phyloP scores from a whole-genome alignment of 2,797 vertebrate species.

The Pangasius krempfi region DNA sequence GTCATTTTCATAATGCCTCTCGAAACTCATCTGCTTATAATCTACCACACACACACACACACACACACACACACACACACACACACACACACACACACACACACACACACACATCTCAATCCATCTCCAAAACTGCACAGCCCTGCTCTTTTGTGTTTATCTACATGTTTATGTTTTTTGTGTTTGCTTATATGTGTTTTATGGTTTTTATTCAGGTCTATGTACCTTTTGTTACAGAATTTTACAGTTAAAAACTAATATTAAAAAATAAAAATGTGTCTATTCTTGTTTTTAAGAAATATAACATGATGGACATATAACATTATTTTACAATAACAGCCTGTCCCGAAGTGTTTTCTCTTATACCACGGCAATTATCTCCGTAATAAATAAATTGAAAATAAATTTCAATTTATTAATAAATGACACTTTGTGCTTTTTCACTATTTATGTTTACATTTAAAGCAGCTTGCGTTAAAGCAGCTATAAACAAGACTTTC shows the following conservation, averaged over 20 bases:
- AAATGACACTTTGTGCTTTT: background rate
- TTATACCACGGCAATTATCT: background rate
- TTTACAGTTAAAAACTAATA: background rate
- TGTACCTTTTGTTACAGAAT: background rate
- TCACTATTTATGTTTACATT: background rate
- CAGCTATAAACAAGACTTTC: background rate
- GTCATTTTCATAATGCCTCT: background rate
- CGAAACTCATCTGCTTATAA: background rate
- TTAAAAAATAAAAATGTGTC: background rate
- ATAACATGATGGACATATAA: background rate
- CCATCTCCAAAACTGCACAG: background rate
- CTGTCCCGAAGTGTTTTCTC: background rate
- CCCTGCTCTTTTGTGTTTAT: too few relatives aligned
- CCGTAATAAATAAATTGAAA: too few relatives aligned
- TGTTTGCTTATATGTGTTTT: background rate
- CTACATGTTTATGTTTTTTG: background rate
- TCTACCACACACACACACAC: background rate
- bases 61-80: conserved; percentile 1
- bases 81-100: conserved; percentile 1
- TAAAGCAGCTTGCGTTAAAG: too few relatives aligned
- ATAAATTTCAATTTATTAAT: too few relatives aligned
- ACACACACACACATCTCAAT: background rate
- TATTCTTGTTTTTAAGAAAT: background rate
- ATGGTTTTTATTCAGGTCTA: background rate
- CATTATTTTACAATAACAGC: background rate